Percentiles rank a stretch among this genome's conserved stretches.
phyloP scores from a whole-genome alignment of 2,797 vertebrate genomes.

The Delichon dasypus region DNA sequence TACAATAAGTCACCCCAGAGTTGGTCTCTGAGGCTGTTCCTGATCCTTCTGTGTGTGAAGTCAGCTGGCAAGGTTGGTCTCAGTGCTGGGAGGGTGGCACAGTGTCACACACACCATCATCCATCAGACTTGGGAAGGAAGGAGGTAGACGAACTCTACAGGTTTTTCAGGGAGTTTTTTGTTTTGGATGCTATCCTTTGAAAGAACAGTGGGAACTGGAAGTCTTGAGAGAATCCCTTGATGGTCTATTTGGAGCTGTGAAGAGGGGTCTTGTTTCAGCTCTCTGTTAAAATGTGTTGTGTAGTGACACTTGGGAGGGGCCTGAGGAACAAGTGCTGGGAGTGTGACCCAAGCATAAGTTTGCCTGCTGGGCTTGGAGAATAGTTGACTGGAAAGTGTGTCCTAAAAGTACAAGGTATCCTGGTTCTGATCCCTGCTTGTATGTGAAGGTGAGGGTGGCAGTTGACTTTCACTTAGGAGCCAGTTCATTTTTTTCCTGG shows the following conservation, averaged over 20 bases:
- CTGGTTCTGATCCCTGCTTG: background rate
- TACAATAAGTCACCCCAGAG: background rate
- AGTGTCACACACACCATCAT: fast-evolving
- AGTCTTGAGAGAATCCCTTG: background rate
- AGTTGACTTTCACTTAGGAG: background rate
- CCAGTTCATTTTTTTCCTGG: background rate
- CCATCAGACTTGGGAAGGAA: background rate
- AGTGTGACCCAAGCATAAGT: background rate
- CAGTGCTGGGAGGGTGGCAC: background rate
- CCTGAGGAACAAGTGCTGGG: background rate
- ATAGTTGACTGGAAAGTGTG: background rate
- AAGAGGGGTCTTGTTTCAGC: background rate
- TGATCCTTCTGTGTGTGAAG: background rate
- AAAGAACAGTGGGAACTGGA: background rate
- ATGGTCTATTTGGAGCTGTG: background rate
- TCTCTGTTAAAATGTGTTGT: background rate
- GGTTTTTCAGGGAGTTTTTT: background rate
- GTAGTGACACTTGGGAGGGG: background rate
- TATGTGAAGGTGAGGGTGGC: background rate
- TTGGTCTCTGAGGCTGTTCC: slow-evolving; percentile 5
- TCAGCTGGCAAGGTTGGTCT: background rate
- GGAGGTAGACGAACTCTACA: background rate
- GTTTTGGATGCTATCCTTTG: background rate
- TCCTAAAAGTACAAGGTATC: background rate
- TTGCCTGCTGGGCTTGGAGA: background rate